These are phyloP conservation scores for Polyergus mexicanus DNA, from an alignment of 1,140 invertebrate genomes.

Conservation along the genomic window DNA sequence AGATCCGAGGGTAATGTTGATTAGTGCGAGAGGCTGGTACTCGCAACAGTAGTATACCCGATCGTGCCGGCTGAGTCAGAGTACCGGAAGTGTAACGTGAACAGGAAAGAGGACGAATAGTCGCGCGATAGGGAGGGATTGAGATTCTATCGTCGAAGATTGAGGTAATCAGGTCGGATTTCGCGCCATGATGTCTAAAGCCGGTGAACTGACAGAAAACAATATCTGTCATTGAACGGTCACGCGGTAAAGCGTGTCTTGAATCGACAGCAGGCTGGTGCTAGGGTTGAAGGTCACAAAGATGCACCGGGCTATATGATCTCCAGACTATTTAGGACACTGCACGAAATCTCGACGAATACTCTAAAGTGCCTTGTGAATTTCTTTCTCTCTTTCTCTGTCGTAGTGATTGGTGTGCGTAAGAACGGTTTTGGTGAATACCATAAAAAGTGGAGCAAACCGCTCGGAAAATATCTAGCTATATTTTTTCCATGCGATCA, in stretches of 20 bases:
- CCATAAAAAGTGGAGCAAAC: constrained; percentile 11
- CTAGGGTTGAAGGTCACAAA: constrained; percentile 65
- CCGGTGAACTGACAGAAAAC: constrained; percentile 17
- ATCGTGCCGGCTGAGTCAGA: constrained; percentile 26
- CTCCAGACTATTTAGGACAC: constrained; percentile 19
- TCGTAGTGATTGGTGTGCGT: constrained; percentile 64
- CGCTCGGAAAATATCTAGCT: not conserved
- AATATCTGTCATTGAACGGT: constrained; percentile 52
- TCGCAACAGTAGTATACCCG: constrained; percentile 2
- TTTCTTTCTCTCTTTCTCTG: not conserved
- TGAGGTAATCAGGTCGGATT: constrained; percentile 18
- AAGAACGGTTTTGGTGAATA: constrained; percentile 59
- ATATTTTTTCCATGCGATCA: not conserved
- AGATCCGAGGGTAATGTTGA: not conserved
- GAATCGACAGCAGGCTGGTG: constrained; percentile 56
- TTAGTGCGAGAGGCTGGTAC: not conserved
- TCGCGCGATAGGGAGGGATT: not conserved
- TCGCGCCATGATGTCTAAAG: constrained; percentile 49
- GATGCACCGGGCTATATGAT: constrained; percentile 57
- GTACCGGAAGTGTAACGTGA: constrained; percentile 27
- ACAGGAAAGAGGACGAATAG: not conserved
- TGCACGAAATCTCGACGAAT: constrained; percentile 6
- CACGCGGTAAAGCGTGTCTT: constrained; percentile 29
- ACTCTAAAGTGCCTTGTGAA: constrained; percentile 63
- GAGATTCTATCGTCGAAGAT: not conserved